phyloP scores from a whole-genome alignment of 2,797 vertebrate species.

The Synanceia verrucosa region DNA sequence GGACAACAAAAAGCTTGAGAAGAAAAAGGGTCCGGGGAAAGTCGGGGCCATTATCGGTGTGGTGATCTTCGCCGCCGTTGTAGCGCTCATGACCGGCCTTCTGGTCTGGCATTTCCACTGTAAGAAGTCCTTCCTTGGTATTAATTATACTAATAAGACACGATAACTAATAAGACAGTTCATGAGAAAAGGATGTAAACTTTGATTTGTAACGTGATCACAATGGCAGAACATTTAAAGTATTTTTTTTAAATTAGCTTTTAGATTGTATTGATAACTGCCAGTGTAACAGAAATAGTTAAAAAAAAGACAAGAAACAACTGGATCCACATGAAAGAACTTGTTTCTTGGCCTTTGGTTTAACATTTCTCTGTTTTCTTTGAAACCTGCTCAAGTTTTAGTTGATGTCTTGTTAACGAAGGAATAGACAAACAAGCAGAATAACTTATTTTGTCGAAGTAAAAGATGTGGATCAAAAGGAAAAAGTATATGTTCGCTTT shows the following conservation, averaged over 20 bases:
- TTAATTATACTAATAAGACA: background rate
- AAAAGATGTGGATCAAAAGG: background rate
- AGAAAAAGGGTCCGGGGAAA: conserved; percentile 80
- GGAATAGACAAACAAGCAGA: background rate
- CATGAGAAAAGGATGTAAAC: background rate
- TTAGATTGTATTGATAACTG: too few relatives aligned
- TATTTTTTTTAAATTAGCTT: too few relatives aligned
- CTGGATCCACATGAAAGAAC: background rate
- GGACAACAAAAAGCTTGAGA: conserved; percentile 90
- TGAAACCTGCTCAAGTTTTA: background rate
- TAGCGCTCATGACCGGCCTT: conserved; percentile 84
- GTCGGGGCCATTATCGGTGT: conserved; percentile 65
- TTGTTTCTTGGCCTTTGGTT: background rate
- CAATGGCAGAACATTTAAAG: too few relatives aligned
- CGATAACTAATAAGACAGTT: too few relatives aligned
- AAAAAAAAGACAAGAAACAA: too few relatives aligned
- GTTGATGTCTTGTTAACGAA: background rate
- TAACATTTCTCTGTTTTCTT: background rate
- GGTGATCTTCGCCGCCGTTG: conserved; percentile 70
- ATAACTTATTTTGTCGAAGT: background rate
- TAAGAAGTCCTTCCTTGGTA: conserved; percentile 76
- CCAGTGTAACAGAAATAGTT: too few relatives aligned
- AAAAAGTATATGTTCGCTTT: background rate
- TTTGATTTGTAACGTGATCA: background rate
- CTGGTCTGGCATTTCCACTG: conserved; percentile 96